Conservation (phyloP, 1,140 invertebrate genomes). For the Drosophila quadrilineata region DNA sequence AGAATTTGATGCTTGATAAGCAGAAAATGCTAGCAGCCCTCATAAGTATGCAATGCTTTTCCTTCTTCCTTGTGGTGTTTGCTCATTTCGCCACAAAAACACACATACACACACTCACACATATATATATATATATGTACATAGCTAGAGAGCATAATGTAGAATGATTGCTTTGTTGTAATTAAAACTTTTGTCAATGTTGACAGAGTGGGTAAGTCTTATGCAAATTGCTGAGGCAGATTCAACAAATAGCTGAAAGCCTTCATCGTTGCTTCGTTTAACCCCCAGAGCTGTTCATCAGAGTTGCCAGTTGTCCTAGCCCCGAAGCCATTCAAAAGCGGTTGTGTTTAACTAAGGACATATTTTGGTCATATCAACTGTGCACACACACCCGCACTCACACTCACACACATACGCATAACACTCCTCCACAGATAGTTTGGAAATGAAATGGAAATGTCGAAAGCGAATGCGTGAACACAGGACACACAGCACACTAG, state of each 20-base stretch:
- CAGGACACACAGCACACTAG: too few species aligned
- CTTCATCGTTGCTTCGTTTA: neutral
- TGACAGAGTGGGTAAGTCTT: conserved; percentile 42
- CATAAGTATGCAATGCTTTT: conserved; percentile 58
- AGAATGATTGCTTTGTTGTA: conserved; percentile 65
- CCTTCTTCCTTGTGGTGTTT: too few species aligned
- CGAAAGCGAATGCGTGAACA: conserved; percentile 24
- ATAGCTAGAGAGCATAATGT: conserved; percentile 37
- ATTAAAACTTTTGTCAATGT: conserved; percentile 69
- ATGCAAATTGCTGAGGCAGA: conserved; percentile 28
- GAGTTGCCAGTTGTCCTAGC: too few species aligned
- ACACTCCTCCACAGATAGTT: too few species aligned
- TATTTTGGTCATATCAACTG: conserved; percentile 24
- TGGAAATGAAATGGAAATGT: conserved; percentile 15
- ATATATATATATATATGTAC: too few species aligned
- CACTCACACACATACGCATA: too few species aligned
- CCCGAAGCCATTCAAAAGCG: conserved; percentile 12
- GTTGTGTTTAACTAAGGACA: conserved; percentile 18
- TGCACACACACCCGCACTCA: conserved; percentile 3
- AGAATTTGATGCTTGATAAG: conserved; percentile 14
- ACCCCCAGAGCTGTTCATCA: neutral
- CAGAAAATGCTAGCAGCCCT: conserved; percentile 24
- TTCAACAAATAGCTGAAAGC: conserved; percentile 23
- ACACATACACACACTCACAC: too few species aligned
- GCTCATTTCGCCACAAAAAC: too few species aligned